Evolutionary conservation across 2,797 vertebrate genomes (phyloP), one percentile per base, ranked within the genome.

Genomic region (Molossus molossus): DNA sequence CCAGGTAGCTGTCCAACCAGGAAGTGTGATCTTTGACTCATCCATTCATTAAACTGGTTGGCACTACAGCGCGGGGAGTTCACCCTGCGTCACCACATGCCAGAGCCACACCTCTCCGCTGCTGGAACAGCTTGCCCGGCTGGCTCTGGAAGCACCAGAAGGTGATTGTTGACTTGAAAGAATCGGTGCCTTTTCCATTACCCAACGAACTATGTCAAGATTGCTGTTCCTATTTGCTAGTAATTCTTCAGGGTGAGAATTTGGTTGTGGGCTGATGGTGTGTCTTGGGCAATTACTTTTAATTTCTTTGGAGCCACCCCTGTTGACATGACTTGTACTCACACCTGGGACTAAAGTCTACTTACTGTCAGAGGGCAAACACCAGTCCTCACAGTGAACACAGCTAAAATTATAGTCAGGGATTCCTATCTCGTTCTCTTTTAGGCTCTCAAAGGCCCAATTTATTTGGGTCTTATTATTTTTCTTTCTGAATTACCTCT

Each of bases 11-110:
- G 75, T 94, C 13, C 29, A 81, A 27, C 55, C 18, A 67, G 88
- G 86, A 92, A 64, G 81, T 2, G 0, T 50, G 88, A 70, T 90
- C 95, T 90, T 82, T 96, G 97, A 97, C 88, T 97, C 95, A 96
- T 20, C 58, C 53, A 13, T 64, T 48, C 33, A 79, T 96, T 97
- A 95, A 97, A 93, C 37, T 72, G 70, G 70, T 65, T 4, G 0
- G 80, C 69, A n/a, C 48, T 0, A 5, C 9, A 6, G 62, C 62
- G 20, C 57, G 94, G 95, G 92, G 95, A 94, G 94, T 94, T 89
- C 79, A 92, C 86, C 0, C 0, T 55, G 89, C 80, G 95, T 95
- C 90, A 69, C 72, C 91, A 64, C 11, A 17, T 3, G 9, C 53
- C 1, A 2, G 69, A 79, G 75, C 86, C 96, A 88, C 76, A 48